Evolutionary conservation across 2,888 invertebrate species (phyloP), one percentile per base, ranked within the genome.

Genomic region (Girardia tigrina): DNA sequence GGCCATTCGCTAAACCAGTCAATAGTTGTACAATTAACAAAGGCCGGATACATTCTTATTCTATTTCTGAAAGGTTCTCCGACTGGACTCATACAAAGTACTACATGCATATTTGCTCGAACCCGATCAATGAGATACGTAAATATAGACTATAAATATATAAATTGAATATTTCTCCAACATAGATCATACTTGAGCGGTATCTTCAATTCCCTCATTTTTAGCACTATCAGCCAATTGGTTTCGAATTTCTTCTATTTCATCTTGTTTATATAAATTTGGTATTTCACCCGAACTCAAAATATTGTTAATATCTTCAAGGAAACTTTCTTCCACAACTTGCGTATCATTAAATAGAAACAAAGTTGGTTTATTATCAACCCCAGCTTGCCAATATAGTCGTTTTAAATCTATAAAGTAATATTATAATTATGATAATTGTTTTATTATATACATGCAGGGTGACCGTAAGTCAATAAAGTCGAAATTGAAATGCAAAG

Each of bases 1-100:
- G 92, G 91, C 92, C 92, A 93, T 80, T 90, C 89, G 81, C 89
- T 87, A 85, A 92, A 91, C 91, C 91, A 92, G 84, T 92, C 91
- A 26, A 91, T 91, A 0, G 91, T 91, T 0, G 91, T 90, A 78
- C 90, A 89, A 85, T 91, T 92, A 70, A 92, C 89, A 76, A 93
- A 85, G 0, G 91, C 90, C 0, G 93, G 92, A 85, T 91, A 93
- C 83, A 91, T 91, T 12, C 92, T 88, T 79, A 92, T 88, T 76
- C 91, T 88, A 80, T 90, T 89, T 81, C 91, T 89, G 80, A 16
- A 78, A 75, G 88, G 88, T 77, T 91, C 90, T 0, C 92, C 92
- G 76, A 92, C 90, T 0, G 92, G 92, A 80, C 91, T 92, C 88
- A 93, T 90, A 81, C 91, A 90, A 28, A 93, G 85, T 71, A 91